Evolutionary conservation across 2,797 vertebrate species (phyloP).

Genomic region (Onychomys leucogaster): DNA sequence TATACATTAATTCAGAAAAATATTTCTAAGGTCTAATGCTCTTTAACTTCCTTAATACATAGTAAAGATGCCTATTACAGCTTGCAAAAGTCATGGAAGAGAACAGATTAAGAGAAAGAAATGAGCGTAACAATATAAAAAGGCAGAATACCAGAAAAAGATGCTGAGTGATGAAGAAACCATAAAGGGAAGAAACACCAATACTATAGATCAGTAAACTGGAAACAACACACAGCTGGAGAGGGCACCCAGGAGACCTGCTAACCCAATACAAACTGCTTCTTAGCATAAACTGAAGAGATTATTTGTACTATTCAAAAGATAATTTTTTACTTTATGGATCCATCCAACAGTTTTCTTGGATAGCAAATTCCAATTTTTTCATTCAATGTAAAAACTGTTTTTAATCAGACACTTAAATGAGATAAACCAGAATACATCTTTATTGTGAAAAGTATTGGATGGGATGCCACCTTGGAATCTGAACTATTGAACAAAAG

Average conservation of each 20-base stretch:
- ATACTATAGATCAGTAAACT: not conserved
- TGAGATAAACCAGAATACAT: conserved; percentile 29
- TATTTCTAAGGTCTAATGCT: conserved; percentile 10
- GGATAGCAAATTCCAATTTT: not conserved
- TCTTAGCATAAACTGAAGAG: not conserved
- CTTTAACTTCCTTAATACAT: conserved; percentile 5
- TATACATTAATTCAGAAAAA: conserved; percentile 15
- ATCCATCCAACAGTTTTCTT: conserved; percentile 2
- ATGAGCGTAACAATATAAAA: conserved; percentile 19
- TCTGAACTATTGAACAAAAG: not conserved
- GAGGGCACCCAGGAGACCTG: not conserved
- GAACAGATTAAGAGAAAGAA: not conserved
- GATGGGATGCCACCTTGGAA: not conserved
- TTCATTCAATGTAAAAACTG: conserved; percentile 13
- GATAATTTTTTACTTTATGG: not conserved
- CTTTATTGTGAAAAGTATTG: not conserved
- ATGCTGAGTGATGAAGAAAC: not conserved
- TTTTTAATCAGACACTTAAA: not conserved
- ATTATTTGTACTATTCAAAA: conserved; percentile 7
- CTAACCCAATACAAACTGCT: not conserved
- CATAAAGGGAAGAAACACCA: not conserved
- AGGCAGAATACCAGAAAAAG: not conserved
- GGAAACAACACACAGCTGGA: not conserved
- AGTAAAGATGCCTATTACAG: not conserved
- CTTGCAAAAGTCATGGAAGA: conserved; percentile 11